Base-by-base conservation (phyloP, 2,113 vertebrate species). In the Amblyornis subalaris region DNA sequence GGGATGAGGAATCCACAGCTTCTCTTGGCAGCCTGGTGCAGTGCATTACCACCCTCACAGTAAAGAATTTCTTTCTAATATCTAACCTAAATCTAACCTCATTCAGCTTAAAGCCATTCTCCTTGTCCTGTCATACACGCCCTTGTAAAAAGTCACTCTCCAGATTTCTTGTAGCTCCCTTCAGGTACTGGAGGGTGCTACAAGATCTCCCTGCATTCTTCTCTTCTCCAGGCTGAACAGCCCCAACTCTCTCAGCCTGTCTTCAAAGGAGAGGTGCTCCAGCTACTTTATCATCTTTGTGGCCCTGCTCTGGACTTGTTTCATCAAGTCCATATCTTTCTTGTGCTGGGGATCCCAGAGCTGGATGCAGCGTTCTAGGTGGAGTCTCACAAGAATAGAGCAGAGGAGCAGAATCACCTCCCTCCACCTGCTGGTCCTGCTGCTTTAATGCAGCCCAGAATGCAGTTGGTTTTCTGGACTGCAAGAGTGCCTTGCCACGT, bases 271-370 rank as follows among this genome's bases (percentile, higher is more conserved):
- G 47, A 50, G 12, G 4, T 44, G 3, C 10, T 51, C 12, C 35
- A 35, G 17, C 13, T 31, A 24, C 16, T 21, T 42, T 35, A 12
- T 14, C 29, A 31, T 35, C 25, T 64, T 55, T 0, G 0, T 55
- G 20, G 23, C 17, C 10, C 17, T 64, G 6, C 17, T 55, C 6
- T 42, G 40, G 29, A 42, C 2, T 42, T 55, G 16, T 25, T 35
- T 16, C 42, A 40, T 18, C 35, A 31, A 25, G 11, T 25, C 35
- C 7, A 22, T 48, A 18, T 25, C 35, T 25, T 54, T 47, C 29
- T 31, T 55, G 9, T 35, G 26, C 50, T 55, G 57, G 17, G 29
- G 24, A 20, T 29, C 13, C 48, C 40, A 26, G 48, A 42, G 6
- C 4, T 40, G 48, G 29, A 12, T 12, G 17, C 21, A 64, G 12